A percentile compares a stretch with the other conserved stretches of the same genome.
These are phyloP conservation scores for Spodoptera litura DNA, from an alignment of 1,140 invertebrate species.

Conservation along the genomic window DNA sequence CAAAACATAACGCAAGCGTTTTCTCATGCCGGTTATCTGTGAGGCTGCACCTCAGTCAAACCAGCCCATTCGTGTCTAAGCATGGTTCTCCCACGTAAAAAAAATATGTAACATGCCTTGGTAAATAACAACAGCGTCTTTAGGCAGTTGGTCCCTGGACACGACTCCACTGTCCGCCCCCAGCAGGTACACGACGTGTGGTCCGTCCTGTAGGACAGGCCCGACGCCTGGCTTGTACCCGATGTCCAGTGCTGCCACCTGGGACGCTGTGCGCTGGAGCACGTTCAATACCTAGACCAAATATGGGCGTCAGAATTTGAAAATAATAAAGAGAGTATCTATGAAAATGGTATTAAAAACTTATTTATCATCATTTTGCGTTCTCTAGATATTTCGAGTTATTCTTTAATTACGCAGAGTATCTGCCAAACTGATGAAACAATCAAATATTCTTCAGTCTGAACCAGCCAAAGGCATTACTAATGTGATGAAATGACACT, in stretches of 20 bases:
- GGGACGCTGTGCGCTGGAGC: conserved; percentile 95
- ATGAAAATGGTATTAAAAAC: no score
- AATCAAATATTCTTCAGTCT: background rate
- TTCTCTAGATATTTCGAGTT: no score
- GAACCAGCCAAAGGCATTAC: background rate
- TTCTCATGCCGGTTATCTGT: no score
- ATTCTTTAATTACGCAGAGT: no score
- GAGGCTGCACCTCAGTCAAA: no score
- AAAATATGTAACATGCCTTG: conserved; percentile 88
- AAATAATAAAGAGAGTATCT: no score
- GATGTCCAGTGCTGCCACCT: conserved; percentile 98
- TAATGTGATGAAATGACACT: background rate
- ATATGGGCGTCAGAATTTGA: background rate
- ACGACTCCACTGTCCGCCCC: conserved; percentile 96
- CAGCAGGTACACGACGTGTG: conserved; percentile 95
- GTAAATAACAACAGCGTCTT: conserved; percentile 96
- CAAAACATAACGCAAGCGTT: no score
- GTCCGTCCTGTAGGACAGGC: conserved; percentile 89
- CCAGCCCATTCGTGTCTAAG: no score
- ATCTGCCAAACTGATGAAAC: no score
- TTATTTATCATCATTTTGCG: no score
- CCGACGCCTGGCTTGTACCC: conserved; percentile 95
- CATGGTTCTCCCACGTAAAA: no score
- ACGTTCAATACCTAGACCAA: conserved; percentile 93
- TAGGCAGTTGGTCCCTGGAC: conserved; percentile 91